Base-by-base conservation (phyloP, 53 echinoderm and acorn worm species). In the Echinometra lucunter region DNA sequence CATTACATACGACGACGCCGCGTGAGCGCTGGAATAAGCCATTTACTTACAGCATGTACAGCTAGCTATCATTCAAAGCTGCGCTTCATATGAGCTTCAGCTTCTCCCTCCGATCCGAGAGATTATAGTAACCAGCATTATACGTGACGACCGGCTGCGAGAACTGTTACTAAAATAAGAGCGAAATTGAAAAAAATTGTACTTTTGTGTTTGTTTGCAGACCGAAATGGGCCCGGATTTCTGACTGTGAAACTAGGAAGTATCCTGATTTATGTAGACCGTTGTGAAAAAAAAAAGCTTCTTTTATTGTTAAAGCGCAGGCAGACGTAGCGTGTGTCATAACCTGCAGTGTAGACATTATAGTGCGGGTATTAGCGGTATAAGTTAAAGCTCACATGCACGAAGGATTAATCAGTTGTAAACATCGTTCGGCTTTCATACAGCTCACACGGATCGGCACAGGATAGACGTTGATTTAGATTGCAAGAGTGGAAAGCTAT, bases 381-480 rank as follows among this genome's bases (percentile, higher is more conserved):
- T n/a, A 85, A 85, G 85, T 85, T 85, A 85, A 85, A 85, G 85
- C 85, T 47, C 85, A 85, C 37, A 85, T 85, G 49, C 85, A 47
- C 45, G n/a, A 49, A 47, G 85, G 85, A 85, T 85, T 85, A 85
- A 47, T 85, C 11, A 27, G 85, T 49, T 85, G 85, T 85, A 49
- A 85, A 85, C n/a, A 85, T 28, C n/a, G 44, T 44, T 85, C 85
- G 85, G 53, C 44, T 81, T n/a, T 42, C 81, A 23, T 16, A 44
- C 81, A 81, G 81, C 40, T 81, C 44, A 81, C 81, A 81, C 40
- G 7, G 44, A 42, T 81, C 19, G 81, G 21, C 47, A 85, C 19
- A 7, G 28, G 53, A 4, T n/a, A 40, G 49, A 49, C 27, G 49
- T 28, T 85, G 85, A 85, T 85, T 85, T 45, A 6, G 44, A 82